These are phyloP conservation scores for Drosophila setifemur DNA, from an alignment of 1,140 invertebrate genomes.

Conservation along the genomic window DNA sequence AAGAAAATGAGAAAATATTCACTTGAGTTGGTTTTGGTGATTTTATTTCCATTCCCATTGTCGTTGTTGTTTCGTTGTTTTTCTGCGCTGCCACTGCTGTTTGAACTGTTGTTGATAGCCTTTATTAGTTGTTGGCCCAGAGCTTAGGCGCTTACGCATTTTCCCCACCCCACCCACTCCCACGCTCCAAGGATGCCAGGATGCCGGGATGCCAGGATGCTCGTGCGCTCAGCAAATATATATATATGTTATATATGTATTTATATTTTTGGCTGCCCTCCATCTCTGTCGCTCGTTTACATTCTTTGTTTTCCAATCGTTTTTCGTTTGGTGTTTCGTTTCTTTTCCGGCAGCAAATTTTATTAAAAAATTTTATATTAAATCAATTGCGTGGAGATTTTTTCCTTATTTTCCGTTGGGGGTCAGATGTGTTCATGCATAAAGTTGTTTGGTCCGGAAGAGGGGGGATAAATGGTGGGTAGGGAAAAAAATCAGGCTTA, in stretches of 20 bases:
- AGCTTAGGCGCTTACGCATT: conserved; percentile 72
- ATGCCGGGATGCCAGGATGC: conserved; percentile 8
- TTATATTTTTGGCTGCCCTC: neutral
- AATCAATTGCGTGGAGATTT: conserved; percentile 78
- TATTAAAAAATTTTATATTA: conserved; percentile 81
- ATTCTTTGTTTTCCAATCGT: conserved; percentile 2
- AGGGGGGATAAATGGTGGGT: neutral
- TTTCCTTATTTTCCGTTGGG: conserved; percentile 35
- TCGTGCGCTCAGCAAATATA: conserved; percentile 53
- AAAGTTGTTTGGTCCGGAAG: conserved; percentile 29
- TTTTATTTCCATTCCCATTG: conserved; percentile 25
- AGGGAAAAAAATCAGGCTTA: too few relatives aligned
- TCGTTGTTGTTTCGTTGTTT: conserved; percentile 26
- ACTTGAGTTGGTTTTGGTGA: conserved; percentile 70
- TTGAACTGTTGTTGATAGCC: conserved; percentile 80
- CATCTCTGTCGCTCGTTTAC: neutral
- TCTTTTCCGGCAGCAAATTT: conserved; percentile 61
- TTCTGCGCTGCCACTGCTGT: conserved; percentile 50
- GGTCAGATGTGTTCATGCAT: conserved; percentile 71
- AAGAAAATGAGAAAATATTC: conserved; percentile 82
- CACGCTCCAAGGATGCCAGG: conserved; percentile 25
- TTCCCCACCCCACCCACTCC: conserved; percentile 9
- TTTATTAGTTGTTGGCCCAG: conserved; percentile 76
- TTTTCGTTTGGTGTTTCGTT: conserved; percentile 28
- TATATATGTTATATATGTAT: conserved; percentile 1